Evolutionary conservation across 2,113 vertebrate species (phyloP).

Genomic region (Anser brachyrhynchus): DNA sequence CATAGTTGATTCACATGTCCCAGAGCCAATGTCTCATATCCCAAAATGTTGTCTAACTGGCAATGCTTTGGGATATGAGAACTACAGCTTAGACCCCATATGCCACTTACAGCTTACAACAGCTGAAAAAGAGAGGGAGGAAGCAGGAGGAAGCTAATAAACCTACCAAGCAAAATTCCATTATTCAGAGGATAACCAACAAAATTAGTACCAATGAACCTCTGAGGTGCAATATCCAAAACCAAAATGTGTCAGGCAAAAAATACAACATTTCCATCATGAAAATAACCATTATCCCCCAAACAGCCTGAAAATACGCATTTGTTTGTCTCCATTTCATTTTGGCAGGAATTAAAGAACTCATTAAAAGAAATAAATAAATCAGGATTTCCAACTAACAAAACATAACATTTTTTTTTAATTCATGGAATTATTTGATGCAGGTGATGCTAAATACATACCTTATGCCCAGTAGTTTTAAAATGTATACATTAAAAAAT

Average conservation of each 20-base stretch:
- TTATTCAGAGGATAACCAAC: not conserved
- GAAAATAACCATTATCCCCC: not conserved
- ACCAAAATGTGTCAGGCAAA: not conserved
- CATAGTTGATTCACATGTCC: not conserved
- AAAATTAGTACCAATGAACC: not conserved
- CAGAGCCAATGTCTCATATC: not conserved
- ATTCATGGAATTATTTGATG: not conserved
- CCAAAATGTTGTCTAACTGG: not conserved
- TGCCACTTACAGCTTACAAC: not conserved
- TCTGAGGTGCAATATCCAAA: not conserved
- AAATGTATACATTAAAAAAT: not conserved
- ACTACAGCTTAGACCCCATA: not conserved
- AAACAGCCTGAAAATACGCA: not conserved
- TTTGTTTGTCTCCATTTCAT: not conserved
- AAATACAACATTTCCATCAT: not conserved
- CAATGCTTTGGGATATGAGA: not conserved
- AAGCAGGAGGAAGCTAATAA: not conserved
- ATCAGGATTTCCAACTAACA: not conserved
- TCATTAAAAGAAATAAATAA: not conserved
- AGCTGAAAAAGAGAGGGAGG: not conserved
- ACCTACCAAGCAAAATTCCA: accelerated
- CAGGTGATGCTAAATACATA: not conserved
- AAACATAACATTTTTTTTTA: accelerated
- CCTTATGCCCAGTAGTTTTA: not conserved
- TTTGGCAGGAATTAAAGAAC: not conserved